Base-by-base conservation (phyloP, 2,888 invertebrate genomes). In the Polydrusus cervinus region DNA sequence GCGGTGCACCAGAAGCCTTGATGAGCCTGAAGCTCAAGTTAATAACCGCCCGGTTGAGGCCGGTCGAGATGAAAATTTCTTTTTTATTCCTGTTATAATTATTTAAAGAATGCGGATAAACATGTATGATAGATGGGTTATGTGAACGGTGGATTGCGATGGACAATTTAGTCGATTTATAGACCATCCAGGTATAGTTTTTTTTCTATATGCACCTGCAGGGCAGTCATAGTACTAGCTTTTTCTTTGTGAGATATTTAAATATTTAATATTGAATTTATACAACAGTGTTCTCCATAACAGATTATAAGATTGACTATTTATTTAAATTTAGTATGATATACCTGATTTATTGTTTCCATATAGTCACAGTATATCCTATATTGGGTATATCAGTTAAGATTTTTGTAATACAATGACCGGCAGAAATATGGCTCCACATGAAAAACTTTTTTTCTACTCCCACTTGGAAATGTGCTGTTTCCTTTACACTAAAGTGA, bases 71-170 rank as follows among this genome's bases (percentile, higher is more conserved):
- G 38, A 38, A 60, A 60, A 18, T 60, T 16, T 18, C 16, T 60
- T 60, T 57, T 60, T 60, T 38, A 18, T 60, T 60, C 16, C 10
- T n/a, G 57, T 60, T 18, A 55, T 55, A 60, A 60, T 60, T 38
- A 60, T 60, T 60, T 18, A 11, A 60, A 38, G 57, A 60, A 60
- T 60, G 57, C 57, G 57, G 57, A 60, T 38, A 60, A 60, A 60
- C 57, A 60, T 6, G 57, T 38, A 38, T 38, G 57, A n/a, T 38
- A 18, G 55, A 34, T 55, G 11, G 20, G 11, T 45, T n/a, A 18
- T 7, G 10, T 51, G n/a, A 25, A 53, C 53, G 11, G 30, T 30
- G 38, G 38, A 38, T 60, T 3, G 38, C 38, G 57, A 38, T 60
- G 18, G 38, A 40, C 57, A 38, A 18, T 55, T 25, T 25, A 25